These are phyloP conservation scores for Altica lythri DNA, from an alignment of 2,888 invertebrate species.

Conservation along the genomic window DNA sequence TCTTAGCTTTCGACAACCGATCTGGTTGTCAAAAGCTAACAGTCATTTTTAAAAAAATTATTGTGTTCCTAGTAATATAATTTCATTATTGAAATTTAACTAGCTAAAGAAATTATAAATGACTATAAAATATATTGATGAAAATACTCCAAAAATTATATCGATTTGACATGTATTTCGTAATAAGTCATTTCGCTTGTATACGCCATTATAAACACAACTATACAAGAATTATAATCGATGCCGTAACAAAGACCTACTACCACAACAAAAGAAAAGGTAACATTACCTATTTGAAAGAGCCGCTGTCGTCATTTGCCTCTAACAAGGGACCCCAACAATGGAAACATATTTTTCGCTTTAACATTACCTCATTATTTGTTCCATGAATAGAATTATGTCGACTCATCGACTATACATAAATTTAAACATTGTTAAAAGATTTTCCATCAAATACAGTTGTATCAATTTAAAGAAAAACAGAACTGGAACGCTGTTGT, in stretches of 20 bases:
- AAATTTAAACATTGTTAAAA: conserved; percentile 27
- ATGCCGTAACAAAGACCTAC: conserved; percentile 22
- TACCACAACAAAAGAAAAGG: conserved; percentile 24
- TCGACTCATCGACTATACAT: conserved; percentile 28
- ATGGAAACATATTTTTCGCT: conserved; percentile 29
- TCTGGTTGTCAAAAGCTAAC: no score
- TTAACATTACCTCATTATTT: conserved; percentile 27
- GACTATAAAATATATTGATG: no score
- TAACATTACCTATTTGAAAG: conserved; percentile 27
- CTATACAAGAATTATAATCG: conserved; percentile 20
- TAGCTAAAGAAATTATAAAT: no score
- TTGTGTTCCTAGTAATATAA: no score
- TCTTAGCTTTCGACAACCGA: no score
- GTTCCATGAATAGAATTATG: conserved; percentile 26
- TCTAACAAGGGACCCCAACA: conserved; percentile 27
- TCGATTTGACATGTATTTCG: no score
- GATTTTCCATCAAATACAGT: conserved; percentile 24
- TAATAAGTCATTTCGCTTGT: neutral
- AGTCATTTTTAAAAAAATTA: no score
- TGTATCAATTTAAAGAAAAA: conserved; percentile 17
- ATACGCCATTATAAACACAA: neutral
- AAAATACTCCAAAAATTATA: no score
- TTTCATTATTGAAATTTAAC: no score
- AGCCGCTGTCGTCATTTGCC: conserved; percentile 24
- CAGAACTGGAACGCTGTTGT: conserved; percentile 7